Percentiles rank a stretch among this genome's conserved stretches.
phyloP scores from a whole-genome alignment of 2,888 invertebrate genomes.

The Pollenia angustigena region DNA sequence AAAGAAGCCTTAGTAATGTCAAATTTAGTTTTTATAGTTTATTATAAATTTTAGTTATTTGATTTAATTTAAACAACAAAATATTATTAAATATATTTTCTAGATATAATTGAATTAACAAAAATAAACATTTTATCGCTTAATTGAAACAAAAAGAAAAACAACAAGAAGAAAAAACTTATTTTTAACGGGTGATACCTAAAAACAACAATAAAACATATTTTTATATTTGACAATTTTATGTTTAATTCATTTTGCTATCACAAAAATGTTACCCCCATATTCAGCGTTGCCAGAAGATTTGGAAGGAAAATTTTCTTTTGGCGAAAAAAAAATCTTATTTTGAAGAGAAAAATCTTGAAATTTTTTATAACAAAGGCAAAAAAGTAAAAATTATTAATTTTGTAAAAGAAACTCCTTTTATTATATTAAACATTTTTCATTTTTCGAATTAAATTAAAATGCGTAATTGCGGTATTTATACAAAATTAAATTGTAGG shows the following conservation, averaged over 20 bases:
- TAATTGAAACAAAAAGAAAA: conserved; percentile 64
- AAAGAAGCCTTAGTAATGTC: conserved; percentile 70
- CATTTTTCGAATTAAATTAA: too few species aligned
- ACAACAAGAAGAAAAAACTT: conserved; percentile 59
- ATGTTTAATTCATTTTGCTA: neutral
- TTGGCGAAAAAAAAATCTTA: too few species aligned
- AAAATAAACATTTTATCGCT: conserved; percentile 71
- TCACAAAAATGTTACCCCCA: too few species aligned
- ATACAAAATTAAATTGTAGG: too few species aligned
- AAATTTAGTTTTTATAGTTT: conserved; percentile 69
- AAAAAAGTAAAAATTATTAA: too few species aligned
- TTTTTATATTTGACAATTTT: conserved; percentile 1
- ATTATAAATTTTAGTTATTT: conserved; percentile 64
- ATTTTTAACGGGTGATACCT: conserved; percentile 71
- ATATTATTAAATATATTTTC: conserved; percentile 63
- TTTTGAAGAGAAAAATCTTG: too few species aligned
- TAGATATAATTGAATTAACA: conserved; percentile 70
- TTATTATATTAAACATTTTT: too few species aligned
- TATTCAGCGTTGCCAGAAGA: too few species aligned
- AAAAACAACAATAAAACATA: conserved; percentile 14
- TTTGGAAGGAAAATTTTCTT: too few species aligned
- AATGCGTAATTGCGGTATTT: too few species aligned
- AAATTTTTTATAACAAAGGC: too few species aligned
- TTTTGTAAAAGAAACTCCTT: too few species aligned
- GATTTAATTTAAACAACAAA: conserved; percentile 61